Percentiles rank a stretch among this genome's conserved stretches.
Conservation (phyloP, 2,888 invertebrate species). For the Vanessa cardui region DNA sequence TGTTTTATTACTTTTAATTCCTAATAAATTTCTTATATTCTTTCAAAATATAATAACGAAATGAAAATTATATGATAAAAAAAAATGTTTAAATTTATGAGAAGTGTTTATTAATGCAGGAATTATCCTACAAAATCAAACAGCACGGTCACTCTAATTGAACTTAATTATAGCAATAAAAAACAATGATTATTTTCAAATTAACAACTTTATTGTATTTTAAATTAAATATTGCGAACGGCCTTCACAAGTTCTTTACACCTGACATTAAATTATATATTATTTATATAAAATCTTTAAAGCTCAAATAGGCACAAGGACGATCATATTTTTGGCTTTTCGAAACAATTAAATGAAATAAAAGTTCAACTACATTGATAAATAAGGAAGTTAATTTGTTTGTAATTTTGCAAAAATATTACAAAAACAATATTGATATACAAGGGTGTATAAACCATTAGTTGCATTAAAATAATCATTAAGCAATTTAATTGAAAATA, state of each 20-base stretch:
- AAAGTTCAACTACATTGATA: too few relatives aligned
- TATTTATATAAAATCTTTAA: not conserved
- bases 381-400: too few relatives aligned
- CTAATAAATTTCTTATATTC: too few relatives aligned
- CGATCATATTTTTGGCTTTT: slow-evolving; percentile 6
- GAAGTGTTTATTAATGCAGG: too few relatives aligned
- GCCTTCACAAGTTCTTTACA: slow-evolving; percentile 4
- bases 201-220: slow-evolving; percentile 17
- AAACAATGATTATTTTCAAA: slow-evolving; percentile 24
- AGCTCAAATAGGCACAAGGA: slow-evolving; percentile 13
- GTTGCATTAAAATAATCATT: too few relatives aligned
- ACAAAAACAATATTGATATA: too few relatives aligned
- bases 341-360: not conserved
- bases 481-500: too few relatives aligned
- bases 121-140: slow-evolving; percentile 7
- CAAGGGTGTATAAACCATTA: too few relatives aligned
- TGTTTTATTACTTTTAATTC: too few relatives aligned
- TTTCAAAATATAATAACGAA: too few relatives aligned
- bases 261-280: slow-evolving; percentile 9
- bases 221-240: slow-evolving; percentile 10
- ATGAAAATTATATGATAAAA: not conserved
- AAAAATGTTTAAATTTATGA: not conserved
- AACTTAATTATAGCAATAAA: slow-evolving; percentile 13
- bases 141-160: slow-evolving; percentile 4
- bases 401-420: too few relatives aligned